Evolutionary conservation across 2,888 invertebrate genomes (phyloP).

Genomic region (Emmelina monodactyla): DNA sequence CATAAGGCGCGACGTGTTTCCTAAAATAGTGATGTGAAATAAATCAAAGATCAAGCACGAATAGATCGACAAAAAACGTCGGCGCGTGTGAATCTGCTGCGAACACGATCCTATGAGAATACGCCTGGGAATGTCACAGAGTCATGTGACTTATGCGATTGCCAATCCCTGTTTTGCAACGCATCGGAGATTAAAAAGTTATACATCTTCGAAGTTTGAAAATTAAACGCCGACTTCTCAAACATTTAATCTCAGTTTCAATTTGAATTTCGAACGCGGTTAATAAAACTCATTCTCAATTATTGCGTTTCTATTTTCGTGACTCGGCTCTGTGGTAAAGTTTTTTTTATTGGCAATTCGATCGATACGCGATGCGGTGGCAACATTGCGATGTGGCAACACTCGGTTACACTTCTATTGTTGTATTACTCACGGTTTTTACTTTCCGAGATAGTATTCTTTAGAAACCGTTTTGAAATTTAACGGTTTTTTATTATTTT

Average conservation of each 20-base stretch:
- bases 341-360: not conserved
- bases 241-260: no score
- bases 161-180: constrained; percentile 23
- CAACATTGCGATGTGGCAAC: not conserved
- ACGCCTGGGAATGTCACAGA: constrained; percentile 31
- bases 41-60: constrained; percentile 51
- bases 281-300: no score
- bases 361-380: not conserved
- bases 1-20: constrained; percentile 53
- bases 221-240: no score
- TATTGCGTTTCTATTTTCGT: no score
- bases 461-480: not conserved
- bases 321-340: no score
- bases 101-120: constrained; percentile 46
- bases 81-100: constrained; percentile 57
- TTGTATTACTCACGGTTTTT: not conserved
- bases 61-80: constrained; percentile 44
- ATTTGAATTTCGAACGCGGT: no score
- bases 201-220: no score
- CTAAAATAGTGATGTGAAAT: constrained; percentile 64
- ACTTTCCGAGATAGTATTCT: not conserved
- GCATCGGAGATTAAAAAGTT: no score
- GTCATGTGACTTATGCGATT: constrained; percentile 30
- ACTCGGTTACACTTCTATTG: not conserved
- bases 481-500: not conserved